Conservation (phyloP, 2,797 vertebrate species). For the Poecilia velifera region DNA sequence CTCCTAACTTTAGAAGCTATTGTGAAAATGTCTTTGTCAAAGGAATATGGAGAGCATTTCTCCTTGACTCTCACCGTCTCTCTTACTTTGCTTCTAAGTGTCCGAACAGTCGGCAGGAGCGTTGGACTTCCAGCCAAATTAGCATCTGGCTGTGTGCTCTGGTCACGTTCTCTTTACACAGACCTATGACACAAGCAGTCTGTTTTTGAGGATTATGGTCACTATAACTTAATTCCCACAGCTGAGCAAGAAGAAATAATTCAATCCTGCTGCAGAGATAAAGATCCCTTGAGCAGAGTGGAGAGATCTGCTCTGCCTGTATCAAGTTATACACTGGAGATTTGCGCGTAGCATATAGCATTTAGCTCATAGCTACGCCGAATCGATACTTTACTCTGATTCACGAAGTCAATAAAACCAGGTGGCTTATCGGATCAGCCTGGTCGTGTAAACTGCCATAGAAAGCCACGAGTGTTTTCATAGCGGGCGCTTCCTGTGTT, state of each 20-base stretch:
- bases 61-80: constrained; percentile 25
- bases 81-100: constrained; percentile 20
- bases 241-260: constrained; percentile 92
- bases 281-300: constrained; percentile 84
- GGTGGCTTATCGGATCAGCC: constrained; percentile 64
- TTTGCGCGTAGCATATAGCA: constrained; percentile 77
- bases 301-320: constrained; percentile 85
- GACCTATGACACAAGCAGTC: constrained; percentile 63
- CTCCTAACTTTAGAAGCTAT: constrained; percentile 71
- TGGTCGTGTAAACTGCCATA: constrained; percentile 61
- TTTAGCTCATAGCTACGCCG: constrained; percentile 68
- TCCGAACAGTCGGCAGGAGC: background rate
- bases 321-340: constrained; percentile 85
- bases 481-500: constrained; percentile 35
- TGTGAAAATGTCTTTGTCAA: constrained; percentile 69
- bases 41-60: constrained; percentile 51
- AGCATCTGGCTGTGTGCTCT: constrained; percentile 50
- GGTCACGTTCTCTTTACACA: constrained; percentile 55
- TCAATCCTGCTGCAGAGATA: constrained; percentile 91
- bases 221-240: constrained; percentile 91
- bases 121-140: constrained; percentile 50
- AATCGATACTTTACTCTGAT: constrained; percentile 65
- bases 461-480: constrained; percentile 46
- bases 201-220: constrained; percentile 86
- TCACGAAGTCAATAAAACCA: constrained; percentile 74